phyloP scores from a whole-genome alignment of 2,888 invertebrate species.

The Drosophila barbarae region DNA sequence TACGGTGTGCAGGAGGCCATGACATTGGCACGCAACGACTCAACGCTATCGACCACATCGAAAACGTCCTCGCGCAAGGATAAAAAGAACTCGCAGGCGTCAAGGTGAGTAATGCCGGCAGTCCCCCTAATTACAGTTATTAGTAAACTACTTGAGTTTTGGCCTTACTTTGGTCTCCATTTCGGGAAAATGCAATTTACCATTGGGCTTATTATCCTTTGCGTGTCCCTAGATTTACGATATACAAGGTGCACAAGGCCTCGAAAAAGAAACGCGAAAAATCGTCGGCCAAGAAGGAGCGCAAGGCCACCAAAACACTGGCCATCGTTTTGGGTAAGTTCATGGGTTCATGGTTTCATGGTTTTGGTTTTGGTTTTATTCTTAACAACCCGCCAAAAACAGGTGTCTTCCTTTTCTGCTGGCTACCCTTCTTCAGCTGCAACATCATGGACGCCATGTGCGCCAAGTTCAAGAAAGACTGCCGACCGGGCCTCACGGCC shows the following conservation, averaged over 20 bases:
- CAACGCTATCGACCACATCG: conserved; percentile 83
- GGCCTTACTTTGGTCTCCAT: background rate
- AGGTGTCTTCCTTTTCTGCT: conserved; percentile 99
- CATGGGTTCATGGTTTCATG: background rate
- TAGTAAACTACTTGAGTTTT: conserved; percentile 26
- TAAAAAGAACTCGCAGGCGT: conserved; percentile 80
- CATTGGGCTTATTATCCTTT: conserved; percentile 46
- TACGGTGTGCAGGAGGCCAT: conserved; percentile 80
- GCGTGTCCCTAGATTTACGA: conserved; percentile 85
- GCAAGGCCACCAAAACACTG: conserved; percentile 98
- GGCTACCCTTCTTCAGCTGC: conserved; percentile 99
- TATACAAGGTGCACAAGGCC: conserved; percentile 96
- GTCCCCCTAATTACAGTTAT: conserved; percentile 57
- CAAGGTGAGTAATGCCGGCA: conserved; percentile 75
- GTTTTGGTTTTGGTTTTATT: background rate
- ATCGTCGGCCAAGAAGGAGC: conserved; percentile 95
- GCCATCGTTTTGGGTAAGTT: conserved; percentile 97
- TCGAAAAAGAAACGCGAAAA: conserved; percentile 96
- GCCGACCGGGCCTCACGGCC: conserved; percentile 91
- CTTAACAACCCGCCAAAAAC: background rate
- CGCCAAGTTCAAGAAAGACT: conserved; percentile 88
- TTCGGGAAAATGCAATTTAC: conserved; percentile 36
- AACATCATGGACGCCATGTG: conserved; percentile 98
- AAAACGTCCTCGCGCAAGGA: conserved; percentile 80
- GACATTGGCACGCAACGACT: conserved; percentile 80